A percentile compares a stretch with the other conserved stretches of the same genome.
These are phyloP conservation scores for Calliopsis andreniformis DNA, from an alignment of 1,140 invertebrate genomes.

Conservation along the genomic window DNA sequence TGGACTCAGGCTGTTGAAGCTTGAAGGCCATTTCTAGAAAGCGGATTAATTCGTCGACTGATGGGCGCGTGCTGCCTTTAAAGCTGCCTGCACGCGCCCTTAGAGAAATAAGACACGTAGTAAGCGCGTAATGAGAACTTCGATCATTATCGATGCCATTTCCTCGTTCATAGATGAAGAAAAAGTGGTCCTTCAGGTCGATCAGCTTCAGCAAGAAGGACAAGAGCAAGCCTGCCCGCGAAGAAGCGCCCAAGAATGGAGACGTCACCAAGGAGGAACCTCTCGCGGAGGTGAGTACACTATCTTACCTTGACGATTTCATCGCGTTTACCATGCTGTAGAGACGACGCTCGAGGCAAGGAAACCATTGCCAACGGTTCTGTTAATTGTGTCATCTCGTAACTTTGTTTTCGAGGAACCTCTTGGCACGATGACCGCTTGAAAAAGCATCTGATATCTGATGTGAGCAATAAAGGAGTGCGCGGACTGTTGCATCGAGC, in stretches of 20 bases:
- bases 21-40: too few relatives aligned
- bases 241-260: conserved; percentile 78
- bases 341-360: background rate
- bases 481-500: background rate
- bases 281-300: conserved; percentile 78
- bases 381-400: background rate
- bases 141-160: conserved; percentile 50
- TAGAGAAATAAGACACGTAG: conserved; percentile 19
- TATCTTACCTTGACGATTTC: conserved; percentile 3
- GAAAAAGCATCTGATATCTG: too few relatives aligned
- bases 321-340: background rate
- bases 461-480: background rate
- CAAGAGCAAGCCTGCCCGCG: conserved; percentile 87
- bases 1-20: too few relatives aligned
- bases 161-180: conserved; percentile 84
- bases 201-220: conserved; percentile 93
- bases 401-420: too few relatives aligned
- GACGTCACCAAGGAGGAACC: conserved; percentile 80
- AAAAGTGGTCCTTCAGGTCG: conserved; percentile 92
- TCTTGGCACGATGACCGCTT: too few relatives aligned
- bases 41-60: background rate
- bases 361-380: background rate
- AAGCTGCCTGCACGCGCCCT: background rate
- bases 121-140: conserved; percentile 24
- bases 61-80: background rate